Conservation (phyloP, 2,797 vertebrate genomes). For the Neosilurus hyrtlii region DNA sequence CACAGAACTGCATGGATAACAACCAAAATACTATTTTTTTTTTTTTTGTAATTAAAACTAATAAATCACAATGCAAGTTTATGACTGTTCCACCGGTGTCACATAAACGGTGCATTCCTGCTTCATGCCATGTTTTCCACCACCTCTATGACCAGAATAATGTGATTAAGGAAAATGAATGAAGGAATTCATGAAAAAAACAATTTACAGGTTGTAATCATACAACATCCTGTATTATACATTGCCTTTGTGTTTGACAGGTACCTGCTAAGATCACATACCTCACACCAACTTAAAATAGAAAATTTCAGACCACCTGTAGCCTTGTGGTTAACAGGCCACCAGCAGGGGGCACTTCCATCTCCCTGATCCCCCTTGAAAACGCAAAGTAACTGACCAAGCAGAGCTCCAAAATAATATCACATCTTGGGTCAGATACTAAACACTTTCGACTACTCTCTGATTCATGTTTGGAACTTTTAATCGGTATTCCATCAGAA, state of each 20-base stretch:
- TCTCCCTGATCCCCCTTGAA: slow-evolving; percentile 49
- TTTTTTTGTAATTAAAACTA: not conserved
- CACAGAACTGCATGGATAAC: not conserved
- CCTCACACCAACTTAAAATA: not conserved
- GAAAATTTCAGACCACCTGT: not conserved
- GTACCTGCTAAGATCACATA: not conserved
- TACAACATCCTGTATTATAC: not conserved
- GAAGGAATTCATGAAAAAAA: not conserved
- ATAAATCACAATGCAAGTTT: not conserved
- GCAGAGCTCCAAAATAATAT: slow-evolving; percentile 10
- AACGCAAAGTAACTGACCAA: not conserved
- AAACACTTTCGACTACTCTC: not conserved
- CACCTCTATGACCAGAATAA: not conserved
- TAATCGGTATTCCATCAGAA: slow-evolving; percentile 15
- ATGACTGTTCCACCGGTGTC: not conserved
- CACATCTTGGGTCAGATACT: slow-evolving; percentile 27
- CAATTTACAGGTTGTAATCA: not conserved
- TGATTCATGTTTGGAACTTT: slow-evolving; percentile 19
- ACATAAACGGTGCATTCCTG: not conserved
- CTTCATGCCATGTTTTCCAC: not conserved
- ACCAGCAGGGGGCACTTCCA: slow-evolving; percentile 77
- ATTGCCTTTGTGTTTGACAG: not conserved
- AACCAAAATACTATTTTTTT: not conserved
- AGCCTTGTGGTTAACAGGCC: slow-evolving; percentile 43
- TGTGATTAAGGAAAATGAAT: not conserved